Base-by-base conservation (phyloP, 2,888 invertebrate genomes). In the Protula sp. region DNA sequence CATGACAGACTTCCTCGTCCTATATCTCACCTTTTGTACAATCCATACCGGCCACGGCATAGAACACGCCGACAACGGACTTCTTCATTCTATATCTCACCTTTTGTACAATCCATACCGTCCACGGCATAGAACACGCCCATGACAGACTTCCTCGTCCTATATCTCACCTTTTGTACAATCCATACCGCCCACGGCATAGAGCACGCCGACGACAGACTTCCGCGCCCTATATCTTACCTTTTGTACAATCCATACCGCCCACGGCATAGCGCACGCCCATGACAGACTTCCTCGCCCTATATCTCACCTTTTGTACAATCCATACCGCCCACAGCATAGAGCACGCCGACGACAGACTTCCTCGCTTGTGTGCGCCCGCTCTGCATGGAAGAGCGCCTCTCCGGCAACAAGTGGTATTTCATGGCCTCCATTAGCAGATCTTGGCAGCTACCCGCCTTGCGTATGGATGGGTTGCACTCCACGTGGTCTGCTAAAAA, bases 11-110 rank as follows among this genome's bases (percentile, higher is more conserved):
- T 94, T 94, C n/a, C n/a, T n/a, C n/a, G n/a, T n/a, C n/a, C n/a
- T n/a, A n/a, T n/a, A n/a, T n/a, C n/a, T 63, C 71, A 85, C 86
- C 88, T 85, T 93, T 93, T 74, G 89, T 90, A 57, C 89, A 89
- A 82, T 94, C 94, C 89, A 92, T 92, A 63, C 94, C 94, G 28
- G 94, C 94, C 24, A 94, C 89, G 63, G 92, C 91, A 70, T 92
- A 84, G 66, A 95, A 84, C 57, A 88, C 86, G 2, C 94, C 94
- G 56, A 94, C 89, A 1, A 94, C 94, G 0, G 94, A 91, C 77
- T 94, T 94, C n/a, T n/a, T n/a, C n/a, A n/a, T n/a, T n/a, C n/a
- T n/a, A n/a, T n/a, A n/a, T n/a, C n/a, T 63, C 71, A 85, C 86
- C 88, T 85, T 93, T 93, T 74, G 89, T 90, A 57, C 89, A 89